Base-by-base conservation (phyloP, 2,888 invertebrate species). In the Phalera bucephala region DNA sequence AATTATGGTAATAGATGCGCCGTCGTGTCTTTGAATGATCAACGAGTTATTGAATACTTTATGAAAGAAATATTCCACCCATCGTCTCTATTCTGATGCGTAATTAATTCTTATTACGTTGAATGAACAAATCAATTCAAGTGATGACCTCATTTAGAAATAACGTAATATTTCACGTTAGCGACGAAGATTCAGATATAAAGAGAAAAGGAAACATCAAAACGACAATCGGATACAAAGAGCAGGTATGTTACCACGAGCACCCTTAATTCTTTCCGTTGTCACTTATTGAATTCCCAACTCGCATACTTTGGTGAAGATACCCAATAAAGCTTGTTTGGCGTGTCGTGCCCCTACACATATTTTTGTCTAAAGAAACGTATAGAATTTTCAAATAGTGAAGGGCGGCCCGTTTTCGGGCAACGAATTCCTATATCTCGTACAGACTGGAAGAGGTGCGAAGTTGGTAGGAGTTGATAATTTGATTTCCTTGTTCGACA, bases 401-500 rank as follows among this genome's bases (percentile, higher is more conserved):
- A 69, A 68, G 63, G 58, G 71, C 61, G 66, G 61, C 52, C 58
- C 72, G 40, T 72, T 74, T 75, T 72, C 54, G 66, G 70, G 64
- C 67, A 64, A 74, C 72, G 68, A 77, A 80, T 83, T 81, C 78
- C 75, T 35, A 72, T 72, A 73, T 76, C 74, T 73, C 71, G 68
- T 72, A 65, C 56, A 58, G 61, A 55, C 54, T 66, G 66, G 67
- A 75, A 78, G 80, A 83, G 84, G 84, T 84, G 79, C 69, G 64
- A 86, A 84, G 80, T 82, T 83, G 60, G 76, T 75, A 62, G 72
- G 79, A 85, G 83, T 84, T 82, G 80, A 81, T 87, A 87, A 89
- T 88, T 89, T 83, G 81, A 86, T 88, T 88, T 82, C 78, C 80
- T 74, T 80, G 80, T 86, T 81, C 79, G 78, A 86, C 84, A 87